Evolutionary conservation across 2,888 invertebrate genomes (phyloP).

Genomic region (Neoscelio sp.): DNA sequence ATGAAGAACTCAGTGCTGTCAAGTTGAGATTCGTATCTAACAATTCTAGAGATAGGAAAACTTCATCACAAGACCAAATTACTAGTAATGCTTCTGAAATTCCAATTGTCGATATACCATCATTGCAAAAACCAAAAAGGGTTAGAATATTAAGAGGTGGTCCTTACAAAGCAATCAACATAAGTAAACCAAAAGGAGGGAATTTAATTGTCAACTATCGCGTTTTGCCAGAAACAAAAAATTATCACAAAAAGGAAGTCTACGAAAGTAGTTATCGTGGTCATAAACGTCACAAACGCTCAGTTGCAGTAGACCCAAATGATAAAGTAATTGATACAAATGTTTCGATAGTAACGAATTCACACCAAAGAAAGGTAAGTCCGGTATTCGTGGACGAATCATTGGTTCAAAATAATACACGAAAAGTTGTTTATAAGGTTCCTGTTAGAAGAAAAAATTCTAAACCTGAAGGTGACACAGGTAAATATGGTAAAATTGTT

Average conservation of each 20-base stretch:
- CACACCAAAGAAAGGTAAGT: slow-evolving; percentile 33
- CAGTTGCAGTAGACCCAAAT: not conserved
- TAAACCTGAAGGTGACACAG: slow-evolving; percentile 67
- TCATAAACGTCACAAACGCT: slow-evolving; percentile 43
- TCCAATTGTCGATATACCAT: slow-evolving; percentile 41
- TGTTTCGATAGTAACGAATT: slow-evolving; percentile 35
- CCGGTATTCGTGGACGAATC: not conserved
- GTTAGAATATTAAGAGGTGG: slow-evolving; percentile 47
- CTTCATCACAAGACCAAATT: not conserved
- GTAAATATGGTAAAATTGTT: slow-evolving; percentile 70
- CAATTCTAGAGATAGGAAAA: not conserved
- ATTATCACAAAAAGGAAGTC: slow-evolving; percentile 28
- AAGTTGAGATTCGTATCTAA: slow-evolving; percentile 38
- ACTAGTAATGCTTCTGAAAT: not conserved
- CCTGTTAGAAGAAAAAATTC: slow-evolving; percentile 72
- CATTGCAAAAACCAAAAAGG: slow-evolving; percentile 30
- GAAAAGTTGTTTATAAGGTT: slow-evolving; percentile 71
- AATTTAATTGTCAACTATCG: slow-evolving; percentile 50
- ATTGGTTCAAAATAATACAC: slow-evolving; percentile 27
- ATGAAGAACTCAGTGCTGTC: slow-evolving; percentile 10
- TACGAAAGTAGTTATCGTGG: slow-evolving; percentile 13
- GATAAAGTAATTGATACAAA: slow-evolving; percentile 2
- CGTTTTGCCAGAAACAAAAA: slow-evolving; percentile 7
- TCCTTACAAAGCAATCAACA: slow-evolving; percentile 41
- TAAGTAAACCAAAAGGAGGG: slow-evolving; percentile 49